Conservation (phyloP, 2,113 vertebrate species). For the Dipodomys stephensi region DNA sequence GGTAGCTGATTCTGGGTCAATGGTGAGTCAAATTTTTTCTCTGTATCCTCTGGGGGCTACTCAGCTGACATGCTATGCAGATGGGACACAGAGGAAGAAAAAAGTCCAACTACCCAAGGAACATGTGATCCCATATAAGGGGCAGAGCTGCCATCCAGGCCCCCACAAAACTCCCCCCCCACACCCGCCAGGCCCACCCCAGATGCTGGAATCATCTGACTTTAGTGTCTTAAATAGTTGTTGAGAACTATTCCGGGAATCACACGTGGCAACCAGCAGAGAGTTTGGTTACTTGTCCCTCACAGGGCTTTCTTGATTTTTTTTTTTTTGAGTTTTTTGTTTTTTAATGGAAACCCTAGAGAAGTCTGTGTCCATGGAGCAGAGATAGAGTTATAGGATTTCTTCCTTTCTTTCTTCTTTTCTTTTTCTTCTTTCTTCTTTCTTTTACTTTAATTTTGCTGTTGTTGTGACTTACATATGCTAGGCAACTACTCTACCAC, state of each 20-base stretch:
- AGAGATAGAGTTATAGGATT: not conserved
- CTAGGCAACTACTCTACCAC: too few species aligned
- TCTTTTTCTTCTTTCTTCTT: too few species aligned
- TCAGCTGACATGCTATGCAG: not conserved
- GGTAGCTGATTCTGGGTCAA: not conserved
- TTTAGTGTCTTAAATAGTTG: constrained; percentile 37
- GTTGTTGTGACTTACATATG: not conserved
- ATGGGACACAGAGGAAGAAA: not conserved
- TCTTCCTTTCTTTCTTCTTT: not conserved
- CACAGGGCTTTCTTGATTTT: not conserved
- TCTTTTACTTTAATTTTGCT: too few species aligned
- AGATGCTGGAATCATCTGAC: constrained; percentile 54
- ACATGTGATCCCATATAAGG: not conserved
- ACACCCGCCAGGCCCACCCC: not conserved
- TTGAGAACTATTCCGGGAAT: constrained; percentile 42
- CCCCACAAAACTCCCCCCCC: not conserved
- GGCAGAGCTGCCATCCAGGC: not conserved
- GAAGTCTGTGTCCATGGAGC: not conserved
- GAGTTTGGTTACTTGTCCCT: constrained; percentile 36
- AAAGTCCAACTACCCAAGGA: not conserved
- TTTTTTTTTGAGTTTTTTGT: not conserved
- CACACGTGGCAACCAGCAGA: constrained; percentile 20
- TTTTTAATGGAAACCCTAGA: constrained; percentile 35
- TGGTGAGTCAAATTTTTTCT: not conserved
- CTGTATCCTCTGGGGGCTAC: not conserved